Base-by-base conservation (phyloP, 2,888 invertebrate genomes). In the Biston stratarius region DNA sequence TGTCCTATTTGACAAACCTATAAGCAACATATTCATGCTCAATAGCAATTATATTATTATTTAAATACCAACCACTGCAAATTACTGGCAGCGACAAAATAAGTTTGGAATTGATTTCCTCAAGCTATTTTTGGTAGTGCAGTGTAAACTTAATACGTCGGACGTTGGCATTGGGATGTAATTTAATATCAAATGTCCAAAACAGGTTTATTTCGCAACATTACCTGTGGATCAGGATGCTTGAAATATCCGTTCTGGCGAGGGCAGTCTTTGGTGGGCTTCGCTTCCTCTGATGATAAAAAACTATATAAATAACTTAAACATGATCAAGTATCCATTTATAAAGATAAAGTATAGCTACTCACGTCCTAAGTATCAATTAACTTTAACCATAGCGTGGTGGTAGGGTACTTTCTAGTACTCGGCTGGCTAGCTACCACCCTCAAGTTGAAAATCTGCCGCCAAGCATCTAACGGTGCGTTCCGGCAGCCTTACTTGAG, bases 171-270 rank as follows among this genome's bases (percentile, higher is more conserved):
- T 10, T n/a, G n/a, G 60, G 61, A 56, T 49, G 45, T 56, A 57
- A 60, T 63, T 44, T 51, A 51, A 61, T 57, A 62, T 36, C 53
- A n/a, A 36, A 63, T 61, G 11, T 40, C 34, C 57, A 42, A 52
- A 74, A 71, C 69, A 33, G 65, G 64, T 70, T 62, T 58, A 55
- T 69, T 71, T 67, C 45, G 59, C 40, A 61, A 69, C 10, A 48
- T 71, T 87, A 94, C 94, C 80, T 94, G 91, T 5, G 96, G 96
- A 82, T 97, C 96, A 52, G 96, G 95, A 84, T 97, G 97, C 57
- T 95, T 95, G 94, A 96, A 97, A 86, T 96, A 96, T 62, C 97
- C 97, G 81, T 97, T 97, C 48, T 96, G 96, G 69, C 97, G 94
- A 3, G 97, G 97, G 83, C 97, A 97, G 60, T 95, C 96, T 77